phyloP scores from a whole-genome alignment of 2,797 vertebrate genomes.

The Pseudocheirus occidentalis region DNA sequence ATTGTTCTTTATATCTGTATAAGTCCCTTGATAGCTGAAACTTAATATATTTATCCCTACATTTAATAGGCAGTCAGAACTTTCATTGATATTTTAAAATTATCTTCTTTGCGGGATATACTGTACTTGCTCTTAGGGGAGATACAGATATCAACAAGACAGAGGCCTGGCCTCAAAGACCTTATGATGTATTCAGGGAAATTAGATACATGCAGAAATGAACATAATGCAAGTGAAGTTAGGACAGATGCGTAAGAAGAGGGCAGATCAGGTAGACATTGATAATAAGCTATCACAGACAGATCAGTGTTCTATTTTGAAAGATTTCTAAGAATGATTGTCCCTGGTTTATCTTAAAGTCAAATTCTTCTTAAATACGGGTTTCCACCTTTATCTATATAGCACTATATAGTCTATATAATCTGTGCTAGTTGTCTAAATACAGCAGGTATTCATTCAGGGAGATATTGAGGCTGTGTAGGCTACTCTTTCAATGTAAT shows the following conservation, averaged over 20 bases:
- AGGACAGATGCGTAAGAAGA: not conserved
- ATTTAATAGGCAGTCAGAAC: not conserved
- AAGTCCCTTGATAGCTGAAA: not conserved
- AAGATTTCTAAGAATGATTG: not conserved
- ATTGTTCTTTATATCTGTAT: not conserved
- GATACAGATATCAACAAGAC: not conserved
- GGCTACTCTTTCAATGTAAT: not conserved
- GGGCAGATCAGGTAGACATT: not conserved
- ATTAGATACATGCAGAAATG: not conserved
- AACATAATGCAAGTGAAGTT: not conserved
- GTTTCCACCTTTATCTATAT: not conserved
- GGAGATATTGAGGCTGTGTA: not conserved
- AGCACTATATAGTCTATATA: not conserved
- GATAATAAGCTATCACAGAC: not conserved
- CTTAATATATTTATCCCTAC: not conserved
- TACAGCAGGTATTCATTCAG: not conserved
- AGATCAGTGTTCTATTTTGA: not conserved
- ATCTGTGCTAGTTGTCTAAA: not conserved
- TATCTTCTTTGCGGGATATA: not conserved
- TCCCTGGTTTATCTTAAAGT: not conserved
- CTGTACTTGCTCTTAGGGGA: not conserved
- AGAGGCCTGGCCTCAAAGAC: not conserved
- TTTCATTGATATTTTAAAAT: not conserved
- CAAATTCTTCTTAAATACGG: not conserved
- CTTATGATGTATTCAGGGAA: not conserved